Base-by-base conservation (phyloP, 2,888 invertebrate species). In the Erebia ligea region DNA sequence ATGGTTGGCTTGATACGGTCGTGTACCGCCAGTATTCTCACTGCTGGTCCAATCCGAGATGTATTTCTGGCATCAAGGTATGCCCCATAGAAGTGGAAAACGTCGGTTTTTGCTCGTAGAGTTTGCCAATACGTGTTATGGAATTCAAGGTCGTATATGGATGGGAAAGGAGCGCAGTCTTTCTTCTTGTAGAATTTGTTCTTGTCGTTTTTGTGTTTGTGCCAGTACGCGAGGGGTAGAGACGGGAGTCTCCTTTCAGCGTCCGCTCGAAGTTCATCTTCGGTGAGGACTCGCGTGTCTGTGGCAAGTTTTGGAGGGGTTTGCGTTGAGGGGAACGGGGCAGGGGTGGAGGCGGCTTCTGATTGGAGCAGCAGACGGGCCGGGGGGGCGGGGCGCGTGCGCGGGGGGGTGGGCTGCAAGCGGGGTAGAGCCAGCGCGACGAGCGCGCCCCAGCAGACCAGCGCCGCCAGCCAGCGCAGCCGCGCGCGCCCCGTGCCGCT, bases 121-220 rank as follows among this genome's bases (percentile, higher is more conserved):
- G 96, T 97, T 90, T 98, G 98, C 98, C 98, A 98, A 88, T 98
- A 98, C 68, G 97, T 95, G 85, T 98, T 98, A 90, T 98, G 98
- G 92, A 98, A 98, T 86, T 98, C 97, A 75, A 98, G 92, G 82
- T 98, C 98, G 88, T 97, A 98, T 78, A 98, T 96, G 72, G 96
- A 97, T 0, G 98, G 98, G 86, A 97, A 97, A 77, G 96, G 95
- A 71, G 97, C 97, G 90, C 98, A 98, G 72, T 95, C 95, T 79
- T 95, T 95, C 86, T 96, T 96, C 82, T 94, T 95, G 81, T 87
- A 87, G 79, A 85, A 93, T 73, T 95, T 94, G 77, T 95, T 95
- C 86, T 96, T 96, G 84, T 97, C 96, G 84, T 97, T 96, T 83
- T 96, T 97, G 84, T 96, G 96, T 77, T 95, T 95, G 84, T 96